Evolutionary conservation across 2,888 invertebrate genomes (phyloP).

Genomic region (Kuschelorhynchus macadamiae): DNA sequence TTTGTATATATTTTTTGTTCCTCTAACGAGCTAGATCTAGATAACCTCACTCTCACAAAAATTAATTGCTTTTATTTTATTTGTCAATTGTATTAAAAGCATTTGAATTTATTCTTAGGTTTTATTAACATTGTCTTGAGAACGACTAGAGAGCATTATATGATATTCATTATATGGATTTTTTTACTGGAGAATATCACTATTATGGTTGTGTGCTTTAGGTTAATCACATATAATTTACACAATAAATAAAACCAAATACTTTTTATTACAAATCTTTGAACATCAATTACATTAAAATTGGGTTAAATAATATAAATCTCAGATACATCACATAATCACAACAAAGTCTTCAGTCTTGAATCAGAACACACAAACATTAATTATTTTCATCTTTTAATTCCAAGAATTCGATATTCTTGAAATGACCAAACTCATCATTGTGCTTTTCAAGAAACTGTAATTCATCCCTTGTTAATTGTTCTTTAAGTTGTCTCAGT

Average conservation of each 20-base stretch:
- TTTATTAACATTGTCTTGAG: too few species aligned
- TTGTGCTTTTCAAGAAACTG: conserved; percentile 70
- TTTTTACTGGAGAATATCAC: too few species aligned
- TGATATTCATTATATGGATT: too few species aligned
- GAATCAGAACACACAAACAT: not conserved
- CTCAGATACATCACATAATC: not conserved
- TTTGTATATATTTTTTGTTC: too few species aligned
- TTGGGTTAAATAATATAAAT: not conserved
- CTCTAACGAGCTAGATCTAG: too few species aligned
- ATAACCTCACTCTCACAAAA: too few species aligned
- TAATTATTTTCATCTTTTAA: conserved; percentile 61
- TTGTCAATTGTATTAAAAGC: too few species aligned
- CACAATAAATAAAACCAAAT: not conserved
- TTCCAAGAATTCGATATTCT: conserved; percentile 67
- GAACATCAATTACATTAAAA: not conserved
- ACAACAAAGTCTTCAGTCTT: not conserved
- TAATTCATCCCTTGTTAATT: conserved; percentile 68
- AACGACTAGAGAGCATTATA: too few species aligned
- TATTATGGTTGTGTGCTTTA: not conserved
- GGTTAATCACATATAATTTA: not conserved
- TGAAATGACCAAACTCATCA: conserved; percentile 62
- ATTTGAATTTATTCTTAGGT: too few species aligned
- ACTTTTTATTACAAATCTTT: not conserved
- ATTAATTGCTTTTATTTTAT: too few species aligned
- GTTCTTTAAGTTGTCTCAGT: conserved; percentile 71